Base-by-base conservation (phyloP, 2,888 invertebrate genomes). In the Bombylius discolor region DNA sequence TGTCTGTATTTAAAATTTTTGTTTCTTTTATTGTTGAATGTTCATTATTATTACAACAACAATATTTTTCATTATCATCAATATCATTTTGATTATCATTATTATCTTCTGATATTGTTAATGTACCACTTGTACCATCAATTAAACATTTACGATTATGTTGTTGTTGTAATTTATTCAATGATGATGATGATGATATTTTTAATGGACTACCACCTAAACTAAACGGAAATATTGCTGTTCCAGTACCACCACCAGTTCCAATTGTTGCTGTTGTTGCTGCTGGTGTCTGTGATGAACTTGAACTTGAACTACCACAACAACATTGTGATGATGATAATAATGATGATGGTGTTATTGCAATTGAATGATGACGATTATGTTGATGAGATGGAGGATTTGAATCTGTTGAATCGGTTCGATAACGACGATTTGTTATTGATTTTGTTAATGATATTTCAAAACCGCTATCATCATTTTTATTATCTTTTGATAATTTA, bases 151-250 rank as follows among this genome's bases (percentile, higher is more conserved):
- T 72, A 45, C 69, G 68, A 42, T 42, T 42, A 11, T 42, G 39
- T 47, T 67, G 60, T 11, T 49, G 62, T 51, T 11, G 58, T 54
- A 57, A 45, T 57, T 53, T 63, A 60, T 50, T 46, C 32, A 32
- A 4, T 23, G 23, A 23, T 5, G 12, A 12, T 61, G 61, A 31
- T 74, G 70, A 52, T 75, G 39, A 73, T 1, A 73, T 68, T 60
- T 80, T 81, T 32, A 78, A 75, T 0, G 84, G 83, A 4, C 83
- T 82, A 11, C 39, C 78, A 11, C 39, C 78, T 1, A 84, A 84
- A 61, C 83, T 83, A 64, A 85, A 77, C 3, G 85, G 84, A 68
- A 85, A 85, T 58, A 85, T 80, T 0, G 83, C 81, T 7, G 81
- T 71, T 56, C 76, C 76, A 5, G 49, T 5, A 14, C 82, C 81